Evolutionary conservation across 2,888 invertebrate species (phyloP), one percentile per base, ranked within the genome.

Genomic region (Lacanobia oleracea): DNA sequence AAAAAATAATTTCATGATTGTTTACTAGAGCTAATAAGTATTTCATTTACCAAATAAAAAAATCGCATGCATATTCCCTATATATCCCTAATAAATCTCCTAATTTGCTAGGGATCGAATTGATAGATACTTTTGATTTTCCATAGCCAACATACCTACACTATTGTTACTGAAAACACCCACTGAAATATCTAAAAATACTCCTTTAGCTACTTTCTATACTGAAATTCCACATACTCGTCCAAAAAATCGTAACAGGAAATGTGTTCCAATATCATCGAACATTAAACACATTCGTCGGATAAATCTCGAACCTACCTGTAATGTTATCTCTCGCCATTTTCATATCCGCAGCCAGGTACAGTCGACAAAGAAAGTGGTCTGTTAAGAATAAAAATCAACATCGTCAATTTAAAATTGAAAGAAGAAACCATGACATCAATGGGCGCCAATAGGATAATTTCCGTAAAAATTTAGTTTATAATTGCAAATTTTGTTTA

Each of bases 311-410:
- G 54, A 62, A 53, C 57, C 60, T 27, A 64, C 85, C 74, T 78
- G 77, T 79, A 77, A 83, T 65, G 68, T 74, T 76, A 86, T 86
- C 77, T 85, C 64, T 68, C 18, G 23, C 66, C 60, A 77, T 76
- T 77, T 77, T 78, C 74, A 77, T 81, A 78, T 75, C 70, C 61
- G 45, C 61, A 37, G n/a, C 12, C 50, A 27, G 27, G 79, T 74
- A 74, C 79, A 53, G 37, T 78, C 51, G 18, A 21, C 21, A 0
- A 27, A 8, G 4, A 53, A 78, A 45, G 14, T 12, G 10, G 0
- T n/a, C 1, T 27, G 8, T 1, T 56, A 16, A 12, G 10, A 14
- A 43, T 18, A 48, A 7, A 48, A 48, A 18, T 27, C 16, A 8
- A 18, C 18, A 7, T 18, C 48, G 48, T 8, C 18, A 48, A 48